phyloP scores from a whole-genome alignment of 2,888 invertebrate genomes.

The Dorcus parallelipipedus region DNA sequence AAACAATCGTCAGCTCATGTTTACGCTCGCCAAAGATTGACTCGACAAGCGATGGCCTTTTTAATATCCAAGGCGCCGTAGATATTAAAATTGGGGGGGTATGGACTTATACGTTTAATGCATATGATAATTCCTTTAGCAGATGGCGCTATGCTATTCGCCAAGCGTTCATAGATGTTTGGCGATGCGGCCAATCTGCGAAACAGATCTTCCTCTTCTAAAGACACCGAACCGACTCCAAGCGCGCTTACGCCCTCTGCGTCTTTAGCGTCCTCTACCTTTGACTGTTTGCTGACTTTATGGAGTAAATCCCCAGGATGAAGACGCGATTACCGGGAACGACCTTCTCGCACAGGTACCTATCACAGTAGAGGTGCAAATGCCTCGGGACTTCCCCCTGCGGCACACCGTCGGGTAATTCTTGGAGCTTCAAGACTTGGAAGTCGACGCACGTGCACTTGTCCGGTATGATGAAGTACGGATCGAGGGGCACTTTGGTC shows the following conservation, averaged over 20 bases:
- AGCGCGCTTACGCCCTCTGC: slow-evolving; percentile 66
- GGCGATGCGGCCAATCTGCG: slow-evolving; percentile 78
- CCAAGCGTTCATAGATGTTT: slow-evolving; percentile 84
- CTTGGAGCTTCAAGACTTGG: slow-evolving; percentile 96
- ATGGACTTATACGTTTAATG: no score
- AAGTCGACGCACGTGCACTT: slow-evolving; percentile 97
- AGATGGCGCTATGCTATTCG: slow-evolving; percentile 92
- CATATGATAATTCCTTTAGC: no score
- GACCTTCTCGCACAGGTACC: slow-evolving; percentile 88
- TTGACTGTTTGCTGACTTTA: slow-evolving; percentile 69
- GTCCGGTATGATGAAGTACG: slow-evolving; percentile 97
- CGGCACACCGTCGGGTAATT: slow-evolving; percentile 89
- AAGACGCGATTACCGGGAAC: slow-evolving; percentile 95
- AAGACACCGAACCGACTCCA: slow-evolving; percentile 54
- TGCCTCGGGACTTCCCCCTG: slow-evolving; percentile 99
- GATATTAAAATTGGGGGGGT: no score
- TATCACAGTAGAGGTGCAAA: slow-evolving; percentile 89
- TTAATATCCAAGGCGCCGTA: slow-evolving; percentile 93
- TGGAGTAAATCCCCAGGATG: slow-evolving; percentile 93
- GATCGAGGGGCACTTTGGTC: slow-evolving; percentile 92
- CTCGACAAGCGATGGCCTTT: slow-evolving; percentile 85
- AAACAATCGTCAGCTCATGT: not conserved
- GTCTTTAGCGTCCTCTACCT: slow-evolving; percentile 32
- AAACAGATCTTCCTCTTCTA: slow-evolving; percentile 79
- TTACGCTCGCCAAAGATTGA: not conserved